Percentiles rank a stretch among this genome's conserved stretches.
Conservation (phyloP, 2,888 invertebrate genomes). For the Tetragonula carbonaria region DNA sequence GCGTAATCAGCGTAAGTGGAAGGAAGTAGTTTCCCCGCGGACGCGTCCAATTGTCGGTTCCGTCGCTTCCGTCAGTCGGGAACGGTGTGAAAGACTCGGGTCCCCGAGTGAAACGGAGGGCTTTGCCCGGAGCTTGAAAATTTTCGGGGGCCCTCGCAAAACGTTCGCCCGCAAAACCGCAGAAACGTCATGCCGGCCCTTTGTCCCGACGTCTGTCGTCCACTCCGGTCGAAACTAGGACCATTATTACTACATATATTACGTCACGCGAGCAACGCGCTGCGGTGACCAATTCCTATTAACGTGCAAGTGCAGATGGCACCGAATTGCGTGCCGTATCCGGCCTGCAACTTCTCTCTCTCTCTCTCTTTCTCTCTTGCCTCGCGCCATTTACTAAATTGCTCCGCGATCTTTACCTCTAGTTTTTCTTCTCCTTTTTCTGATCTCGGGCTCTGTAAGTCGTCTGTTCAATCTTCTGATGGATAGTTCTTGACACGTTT, state of each 20-base stretch:
- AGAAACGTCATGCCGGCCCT: slow-evolving; percentile 79
- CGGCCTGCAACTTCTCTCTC: slow-evolving; percentile 4
- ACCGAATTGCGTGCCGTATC: slow-evolving; percentile 58
- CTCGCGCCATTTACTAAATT: slow-evolving; percentile 15
- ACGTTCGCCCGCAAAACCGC: slow-evolving; percentile 78
- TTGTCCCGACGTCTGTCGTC: slow-evolving; percentile 69
- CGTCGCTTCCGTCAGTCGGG: slow-evolving; percentile 15
- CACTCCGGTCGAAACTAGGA: slow-evolving; percentile 61
- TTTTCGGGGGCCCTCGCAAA: slow-evolving; percentile 15
- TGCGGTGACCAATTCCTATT: slow-evolving; percentile 63
- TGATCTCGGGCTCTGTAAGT: background rate
- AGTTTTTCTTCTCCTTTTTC: too few species aligned
- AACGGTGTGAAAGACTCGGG: slow-evolving; percentile 22
- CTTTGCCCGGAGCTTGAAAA: slow-evolving; percentile 20
- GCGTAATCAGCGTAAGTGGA: slow-evolving; percentile 14
- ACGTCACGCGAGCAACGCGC: slow-evolving; percentile 66
- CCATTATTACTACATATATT: slow-evolving; percentile 66
- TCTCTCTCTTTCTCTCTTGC: background rate
- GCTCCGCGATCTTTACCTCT: background rate
- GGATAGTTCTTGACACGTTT: background rate
- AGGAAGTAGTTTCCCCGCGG: slow-evolving; percentile 29
- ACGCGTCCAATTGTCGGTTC: slow-evolving; percentile 23
- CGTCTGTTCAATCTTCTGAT: background rate
- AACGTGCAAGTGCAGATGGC: slow-evolving; percentile 71
- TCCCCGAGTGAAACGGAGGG: slow-evolving; percentile 3